These are phyloP conservation scores for Melitaea athalia DNA, from an alignment of 2,888 invertebrate species.

Conservation along the genomic window DNA sequence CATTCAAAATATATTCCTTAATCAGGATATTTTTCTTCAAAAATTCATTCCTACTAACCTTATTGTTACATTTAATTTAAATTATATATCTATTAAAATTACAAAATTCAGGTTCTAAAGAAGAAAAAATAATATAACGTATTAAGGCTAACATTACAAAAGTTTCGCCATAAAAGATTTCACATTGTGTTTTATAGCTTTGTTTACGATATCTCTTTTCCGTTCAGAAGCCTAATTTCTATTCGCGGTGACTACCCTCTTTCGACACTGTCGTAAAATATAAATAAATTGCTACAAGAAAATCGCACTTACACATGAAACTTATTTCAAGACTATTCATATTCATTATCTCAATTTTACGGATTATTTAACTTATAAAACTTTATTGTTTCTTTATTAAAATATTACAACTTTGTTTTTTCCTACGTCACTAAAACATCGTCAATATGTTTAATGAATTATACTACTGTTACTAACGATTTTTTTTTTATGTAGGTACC, in stretches of 20 bases:
- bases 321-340: neutral
- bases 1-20: too few relatives aligned
- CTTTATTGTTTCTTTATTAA: too few relatives aligned
- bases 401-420: too few relatives aligned
- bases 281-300: slow-evolving; percentile 20
- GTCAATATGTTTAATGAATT: too few relatives aligned
- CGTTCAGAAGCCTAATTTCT: slow-evolving; percentile 41
- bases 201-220: slow-evolving; percentile 39
- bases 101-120: too few relatives aligned
- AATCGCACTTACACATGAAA: neutral
- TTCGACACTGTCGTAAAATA: slow-evolving; percentile 35
- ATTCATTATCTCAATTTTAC: neutral
- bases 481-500: too few relatives aligned
- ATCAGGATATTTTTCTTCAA: too few relatives aligned
- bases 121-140: slow-evolving; percentile 11
- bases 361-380: neutral
- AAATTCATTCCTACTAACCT: too few relatives aligned
- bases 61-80: too few relatives aligned
- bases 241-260: slow-evolving; percentile 32
- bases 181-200: slow-evolving; percentile 36
- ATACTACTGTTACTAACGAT: too few relatives aligned
- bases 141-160: slow-evolving; percentile 16
- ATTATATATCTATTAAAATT: too few relatives aligned
- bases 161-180: slow-evolving; percentile 34
- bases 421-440: too few relatives aligned